Percentiles rank a stretch among this genome's conserved stretches.
Conservation (phyloP, 2,113 vertebrate species). For the Chloebia gouldiae region DNA sequence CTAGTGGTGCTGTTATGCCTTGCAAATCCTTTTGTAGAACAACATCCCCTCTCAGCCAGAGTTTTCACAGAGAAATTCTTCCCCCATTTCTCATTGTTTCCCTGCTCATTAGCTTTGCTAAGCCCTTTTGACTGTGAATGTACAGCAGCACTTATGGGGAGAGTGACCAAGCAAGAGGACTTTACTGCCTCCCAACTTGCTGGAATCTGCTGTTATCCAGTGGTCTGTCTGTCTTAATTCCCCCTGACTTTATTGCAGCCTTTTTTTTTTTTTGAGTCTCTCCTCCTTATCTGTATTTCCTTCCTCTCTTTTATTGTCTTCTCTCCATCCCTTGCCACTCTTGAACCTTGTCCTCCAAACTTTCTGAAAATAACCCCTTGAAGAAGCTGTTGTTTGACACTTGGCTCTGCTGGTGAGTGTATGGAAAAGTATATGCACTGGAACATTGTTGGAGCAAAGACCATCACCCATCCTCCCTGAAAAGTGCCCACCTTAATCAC, state of each 20-base stretch:
- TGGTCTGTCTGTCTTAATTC: background rate
- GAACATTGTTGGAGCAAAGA: background rate
- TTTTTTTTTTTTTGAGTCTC: background rate
- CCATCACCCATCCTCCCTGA: background rate
- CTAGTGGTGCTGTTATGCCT: conserved; percentile 14
- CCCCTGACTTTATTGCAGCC: background rate
- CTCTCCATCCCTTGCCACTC: background rate
- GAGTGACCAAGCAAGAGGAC: conserved; percentile 8
- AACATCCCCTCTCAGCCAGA: background rate
- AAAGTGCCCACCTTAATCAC: background rate
- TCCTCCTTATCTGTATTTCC: background rate
- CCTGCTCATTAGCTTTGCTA: conserved; percentile 52
- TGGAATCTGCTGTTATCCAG: background rate
- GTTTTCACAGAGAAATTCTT: conserved; percentile 45
- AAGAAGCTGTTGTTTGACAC: background rate
- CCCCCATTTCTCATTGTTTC: background rate
- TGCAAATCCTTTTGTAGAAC: conserved; percentile 39
- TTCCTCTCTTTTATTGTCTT: background rate
- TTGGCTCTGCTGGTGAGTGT: background rate
- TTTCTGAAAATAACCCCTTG: background rate
- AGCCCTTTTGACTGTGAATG: conserved; percentile 5
- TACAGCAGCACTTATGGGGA: background rate
- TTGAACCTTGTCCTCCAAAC: background rate
- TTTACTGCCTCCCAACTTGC: background rate
- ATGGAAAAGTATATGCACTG: background rate